A percentile compares a stretch with the other conserved stretches of the same genome.
These are phyloP conservation scores for Achatina immaculata DNA, from an alignment of 1,140 invertebrate genomes.

Conservation along the genomic window DNA sequence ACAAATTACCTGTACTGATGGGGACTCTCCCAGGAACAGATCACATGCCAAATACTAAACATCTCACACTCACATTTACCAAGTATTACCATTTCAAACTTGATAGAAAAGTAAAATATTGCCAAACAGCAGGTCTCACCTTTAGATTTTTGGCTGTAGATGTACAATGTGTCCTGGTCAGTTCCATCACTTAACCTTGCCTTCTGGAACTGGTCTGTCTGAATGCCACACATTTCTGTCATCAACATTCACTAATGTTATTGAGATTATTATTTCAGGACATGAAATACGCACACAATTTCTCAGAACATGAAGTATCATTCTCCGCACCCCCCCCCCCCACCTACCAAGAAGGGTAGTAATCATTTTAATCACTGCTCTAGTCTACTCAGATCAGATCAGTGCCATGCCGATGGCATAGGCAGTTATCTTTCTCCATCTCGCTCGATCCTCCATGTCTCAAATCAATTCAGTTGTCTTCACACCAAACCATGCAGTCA, in stretches of 20 bases:
- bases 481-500: no score
- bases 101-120: no score
- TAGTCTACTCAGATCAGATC: not conserved
- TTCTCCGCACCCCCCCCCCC: not conserved
- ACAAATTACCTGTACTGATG: no score
- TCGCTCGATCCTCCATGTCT: no score
- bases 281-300: not conserved
- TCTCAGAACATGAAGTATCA: not conserved
- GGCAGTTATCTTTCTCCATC: no score
- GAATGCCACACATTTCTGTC: conserved; percentile 53
- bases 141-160: conserved; percentile 41
- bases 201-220: conserved; percentile 52
- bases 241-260: not conserved
- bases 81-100: no score
- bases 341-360: not conserved
- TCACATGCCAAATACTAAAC: no score
- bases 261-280: not conserved
- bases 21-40: no score
- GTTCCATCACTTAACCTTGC: conserved; percentile 59
- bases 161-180: conserved; percentile 57
- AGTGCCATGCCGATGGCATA: not conserved
- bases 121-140: no score
- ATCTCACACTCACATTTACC: no score
- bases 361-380: not conserved
- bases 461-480: no score